Base-by-base conservation (phyloP, 2,797 vertebrate species). In the Cryptoblepharus egeriae region DNA sequence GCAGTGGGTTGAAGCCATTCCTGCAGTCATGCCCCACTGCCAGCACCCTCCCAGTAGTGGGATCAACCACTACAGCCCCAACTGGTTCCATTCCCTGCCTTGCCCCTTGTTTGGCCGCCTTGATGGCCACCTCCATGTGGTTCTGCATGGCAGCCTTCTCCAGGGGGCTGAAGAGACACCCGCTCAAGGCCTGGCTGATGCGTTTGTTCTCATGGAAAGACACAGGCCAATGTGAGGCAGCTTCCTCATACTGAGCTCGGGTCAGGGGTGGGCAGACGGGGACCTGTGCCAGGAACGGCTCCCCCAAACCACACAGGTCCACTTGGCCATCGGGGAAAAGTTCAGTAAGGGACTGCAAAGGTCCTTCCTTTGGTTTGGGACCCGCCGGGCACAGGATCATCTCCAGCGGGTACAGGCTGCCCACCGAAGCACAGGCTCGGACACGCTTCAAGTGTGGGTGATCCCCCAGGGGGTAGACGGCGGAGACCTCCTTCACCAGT, bases 141-240 rank as follows among this genome's bases (percentile, higher is more conserved):
- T 13, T 10, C 13, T 95, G 94, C 95, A 99, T 97, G 37, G 70
- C 74, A 1, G 88, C 86, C 65, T 94, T 97, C 79, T 97, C 96
- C 16, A 80, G 61, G 0, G 70, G 24, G 0, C 93, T 92, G 90
- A 98, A 97, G 69, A 96, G 95, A 69, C 93, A 93, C 5, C 97
- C 97, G 0, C 72, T 92, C 58, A 97, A 84, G 1, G 96, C 96
- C 0, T 92, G 94, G 0, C 96, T 96, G 82, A 97, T 88, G 52
- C 87, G 96, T 57, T 96, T 97, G 90, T 98, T 97, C 85, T 98
- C 97, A 0, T 98, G 97, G 83, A 98, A 99, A 6, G 97, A 94
- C 0, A 96, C 97, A 37, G 98, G 97, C 97, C 98, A 99, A 83
- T 97, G 95, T 39, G 75, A 88, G 15, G 92, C 96, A 0, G 96